These are phyloP conservation scores for Ophion ventricosus DNA, from an alignment of 2,888 invertebrate genomes.

Conservation along the genomic window DNA sequence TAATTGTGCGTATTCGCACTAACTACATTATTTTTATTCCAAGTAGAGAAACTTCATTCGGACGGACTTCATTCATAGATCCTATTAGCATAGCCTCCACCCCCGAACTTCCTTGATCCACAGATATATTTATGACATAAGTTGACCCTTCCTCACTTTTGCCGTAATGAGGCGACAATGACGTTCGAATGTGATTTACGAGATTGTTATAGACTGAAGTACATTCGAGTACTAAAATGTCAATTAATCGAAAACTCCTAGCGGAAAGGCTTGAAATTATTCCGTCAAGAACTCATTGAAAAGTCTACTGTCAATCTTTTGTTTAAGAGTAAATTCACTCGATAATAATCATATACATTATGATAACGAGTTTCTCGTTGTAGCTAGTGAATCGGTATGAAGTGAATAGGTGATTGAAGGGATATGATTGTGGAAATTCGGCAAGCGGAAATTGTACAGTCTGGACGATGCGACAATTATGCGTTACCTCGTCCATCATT, in stretches of 20 bases:
- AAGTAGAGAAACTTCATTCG: constrained; percentile 31
- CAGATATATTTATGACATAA: constrained; percentile 46
- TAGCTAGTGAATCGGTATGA: not conserved
- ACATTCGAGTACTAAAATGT: not conserved
- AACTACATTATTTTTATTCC: constrained; percentile 42
- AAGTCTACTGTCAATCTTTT: not conserved
- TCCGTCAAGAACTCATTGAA: not conserved
- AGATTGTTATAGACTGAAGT: not conserved
- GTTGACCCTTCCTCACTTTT: constrained; percentile 34
- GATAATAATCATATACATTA: not conserved
- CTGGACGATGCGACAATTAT: constrained; percentile 14
- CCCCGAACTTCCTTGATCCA: constrained; percentile 47
- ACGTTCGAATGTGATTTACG: constrained; percentile 34
- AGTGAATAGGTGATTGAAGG: not conserved
- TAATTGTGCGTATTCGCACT: constrained; percentile 4
- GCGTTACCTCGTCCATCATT: not conserved
- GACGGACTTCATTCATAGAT: not conserved
- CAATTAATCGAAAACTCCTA: not conserved
- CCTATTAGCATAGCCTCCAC: not conserved
- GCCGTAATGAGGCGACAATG: constrained; percentile 14
- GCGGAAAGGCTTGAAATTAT: not conserved
- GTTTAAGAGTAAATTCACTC: not conserved
- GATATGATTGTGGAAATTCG: constrained; percentile 7
- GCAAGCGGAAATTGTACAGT: not conserved
- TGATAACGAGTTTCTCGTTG: constrained; percentile 51